These are phyloP conservation scores for Microctonus brassicae DNA, from an alignment of 2,888 invertebrate species.

Conservation along the genomic window DNA sequence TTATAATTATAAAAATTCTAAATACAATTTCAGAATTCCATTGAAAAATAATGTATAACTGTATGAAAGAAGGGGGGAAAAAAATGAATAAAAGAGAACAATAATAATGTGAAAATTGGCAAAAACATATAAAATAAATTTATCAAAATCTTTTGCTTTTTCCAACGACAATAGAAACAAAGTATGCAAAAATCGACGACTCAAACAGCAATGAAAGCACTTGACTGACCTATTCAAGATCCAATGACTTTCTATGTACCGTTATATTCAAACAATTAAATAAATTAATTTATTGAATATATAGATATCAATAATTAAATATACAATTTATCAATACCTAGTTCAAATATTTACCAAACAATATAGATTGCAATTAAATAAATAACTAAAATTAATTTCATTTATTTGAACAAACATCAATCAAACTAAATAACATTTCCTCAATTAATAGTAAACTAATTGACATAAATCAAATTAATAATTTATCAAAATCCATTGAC, in stretches of 20 bases:
- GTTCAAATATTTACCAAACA: background rate
- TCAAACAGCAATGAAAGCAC: conserved; percentile 30
- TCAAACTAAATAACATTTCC: conserved; percentile 10
- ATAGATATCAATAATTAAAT: background rate
- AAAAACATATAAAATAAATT: background rate
- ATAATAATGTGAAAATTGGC: background rate
- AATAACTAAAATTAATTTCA: background rate
- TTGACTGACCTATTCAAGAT: conserved; percentile 38
- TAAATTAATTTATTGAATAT: background rate
- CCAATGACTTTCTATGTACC: conserved; percentile 63
- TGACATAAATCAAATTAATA: conserved; percentile 27
- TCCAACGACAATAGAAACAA: background rate
- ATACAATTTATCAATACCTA: no score
- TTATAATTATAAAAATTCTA: background rate
- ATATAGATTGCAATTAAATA: conserved; percentile 11
- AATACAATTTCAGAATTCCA: background rate
- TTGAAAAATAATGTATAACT: background rate
- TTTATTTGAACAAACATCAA: background rate
- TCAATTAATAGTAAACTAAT: conserved; percentile 20
- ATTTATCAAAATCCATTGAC: conserved; percentile 30
- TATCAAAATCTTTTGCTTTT: background rate
- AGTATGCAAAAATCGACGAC: conserved; percentile 30
- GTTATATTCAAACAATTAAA: conserved; percentile 60
- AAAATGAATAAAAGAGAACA: background rate
- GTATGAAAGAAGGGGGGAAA: no score